Percentiles rank a stretch among this genome's conserved stretches.
phyloP scores from a whole-genome alignment of 2,888 invertebrate species.

The Nephrocerus scutellatus region DNA sequence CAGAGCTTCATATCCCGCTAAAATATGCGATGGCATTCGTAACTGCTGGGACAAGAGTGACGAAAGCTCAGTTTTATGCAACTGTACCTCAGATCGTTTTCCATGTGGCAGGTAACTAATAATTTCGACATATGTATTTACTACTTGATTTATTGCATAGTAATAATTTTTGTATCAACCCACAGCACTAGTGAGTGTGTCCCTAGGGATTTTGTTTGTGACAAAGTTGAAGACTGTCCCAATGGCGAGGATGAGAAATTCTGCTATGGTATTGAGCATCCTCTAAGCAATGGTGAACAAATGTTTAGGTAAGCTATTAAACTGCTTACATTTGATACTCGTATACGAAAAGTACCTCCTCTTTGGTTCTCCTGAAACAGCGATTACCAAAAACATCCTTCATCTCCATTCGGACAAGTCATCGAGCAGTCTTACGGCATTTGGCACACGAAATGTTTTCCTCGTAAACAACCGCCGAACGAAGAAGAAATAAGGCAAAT shows the following conservation, averaged over 20 bases:
- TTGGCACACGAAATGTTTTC: conserved; percentile 66
- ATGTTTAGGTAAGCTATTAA: conserved; percentile 14
- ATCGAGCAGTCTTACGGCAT: conserved; percentile 59
- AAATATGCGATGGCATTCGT: conserved; percentile 68
- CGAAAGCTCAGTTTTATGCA: conserved; percentile 60
- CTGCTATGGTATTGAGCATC: conserved; percentile 53
- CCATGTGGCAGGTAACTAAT: conserved; percentile 50
- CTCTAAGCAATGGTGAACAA: conserved; percentile 20
- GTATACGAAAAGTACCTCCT: neutral
- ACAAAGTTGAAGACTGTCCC: conserved; percentile 66
- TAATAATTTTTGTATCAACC: neutral
- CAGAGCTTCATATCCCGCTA: conserved; percentile 57
- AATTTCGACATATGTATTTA: neutral
- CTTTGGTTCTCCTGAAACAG: neutral
- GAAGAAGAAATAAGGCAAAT: conserved; percentile 51
- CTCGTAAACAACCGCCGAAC: conserved; percentile 49
- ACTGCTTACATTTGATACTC: neutral
- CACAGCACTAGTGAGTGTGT: conserved; percentile 51
- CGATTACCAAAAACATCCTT: too few relatives aligned
- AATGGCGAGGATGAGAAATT: conserved; percentile 64
- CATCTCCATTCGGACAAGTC: conserved; percentile 65
- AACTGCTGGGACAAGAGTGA: conserved; percentile 74
- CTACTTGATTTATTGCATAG: neutral
- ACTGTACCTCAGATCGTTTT: conserved; percentile 52
- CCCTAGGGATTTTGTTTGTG: conserved; percentile 68